Evolutionary conservation across 1,140 invertebrate species (phyloP), one percentile per base, ranked within the genome.

Genomic region (Brachionus rotundiformis): DNA sequence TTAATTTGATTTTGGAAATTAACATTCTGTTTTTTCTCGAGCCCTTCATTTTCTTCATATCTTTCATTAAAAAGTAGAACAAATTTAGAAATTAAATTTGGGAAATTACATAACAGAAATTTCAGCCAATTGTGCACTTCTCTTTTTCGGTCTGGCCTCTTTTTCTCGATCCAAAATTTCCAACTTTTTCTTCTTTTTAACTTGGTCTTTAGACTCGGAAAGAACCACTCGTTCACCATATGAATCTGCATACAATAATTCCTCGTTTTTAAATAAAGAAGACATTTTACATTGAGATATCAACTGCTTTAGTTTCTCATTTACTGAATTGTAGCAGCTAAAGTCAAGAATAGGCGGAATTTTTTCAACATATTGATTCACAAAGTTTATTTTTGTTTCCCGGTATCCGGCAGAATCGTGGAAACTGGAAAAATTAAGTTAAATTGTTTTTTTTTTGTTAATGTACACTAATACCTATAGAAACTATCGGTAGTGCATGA

Each of bases 41-140:
- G 36, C 11, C 5, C 5, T 44, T 73, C 68, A 27, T 47, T 44
- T 73, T 73, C 68, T 25, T 73, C 68, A 73, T 73, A 73, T 44
- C 68, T 73, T 41, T 71, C 1, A 63, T 33, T 5, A 68, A 61
- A 11, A 23, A 27, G 6, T 3, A 25, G 7, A 44, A 27, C 25
- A 25, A 41, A 73, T 16, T 19, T 19, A 19, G 41, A 19, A 25
- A 71, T 71, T 71, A 1, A 41, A n/a, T 16, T 73, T n/a, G 4
- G 27, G 23, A 11, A 23, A 23, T 73, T 41, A 73, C 68, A 73
- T 73, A 10, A 44, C 39, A 11, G 68, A 73, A 25, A 73, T 73
- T 44, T 73, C 68, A 10, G 65, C 65, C 16, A 71, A 16, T 73
- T 73, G 68, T 19, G 36, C 68, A 73, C 68, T 73, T 73, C 68